Base-by-base conservation (phyloP, 37 sponge, comb jelly and placozoan genomes). In the Cladorhizidae sp. region DNA sequence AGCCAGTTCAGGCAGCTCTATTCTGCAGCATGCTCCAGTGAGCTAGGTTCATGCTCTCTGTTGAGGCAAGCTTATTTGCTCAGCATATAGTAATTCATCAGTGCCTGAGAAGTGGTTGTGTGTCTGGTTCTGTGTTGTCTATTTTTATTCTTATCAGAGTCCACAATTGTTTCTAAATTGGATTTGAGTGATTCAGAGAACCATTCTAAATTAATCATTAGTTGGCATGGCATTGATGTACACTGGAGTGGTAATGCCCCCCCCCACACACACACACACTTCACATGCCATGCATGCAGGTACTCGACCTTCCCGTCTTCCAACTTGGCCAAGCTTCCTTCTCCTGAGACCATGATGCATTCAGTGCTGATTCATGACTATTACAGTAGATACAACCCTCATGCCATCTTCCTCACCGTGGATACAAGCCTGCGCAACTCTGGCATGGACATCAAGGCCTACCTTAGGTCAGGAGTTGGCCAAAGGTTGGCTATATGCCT, bases 311-410 rank as follows among this genome's bases (percentile, higher is more conserved):
- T 72, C 59, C 42, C 26, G 23, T 36, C 42, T 0, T 40, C 69
- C 21, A 35, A 36, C 50, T 9, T 1, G 7, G 41, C 40, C 40
- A 93, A 90, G 91, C 86, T 71, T 72, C 81, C 95, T 20, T 76
- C 86, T 28, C 35, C 65, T 40, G 87, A 87, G 50, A 79, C 81
- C 58, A 92, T 82, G 49, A 86, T 76, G 59, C 96, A 95, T 50
- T 79, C 94, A 40, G 85, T 82, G 1, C 87, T 95, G 25, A 92
- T 95, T 11, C 96, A 95, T 35, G 95, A 94, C 55, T 94, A 90
- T 51, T 94, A 91, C 89, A 73, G 64, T 42, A 64, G 92, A 0
- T 54, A 76, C 26, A 88, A 88, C 50, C 49, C 80, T 39, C 58
- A 50, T 50, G 90, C 93, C 9, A 72, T 95, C 57, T 91, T 94